Base-by-base conservation (phyloP, 2,113 vertebrate genomes). In the Bos indicus region DNA sequence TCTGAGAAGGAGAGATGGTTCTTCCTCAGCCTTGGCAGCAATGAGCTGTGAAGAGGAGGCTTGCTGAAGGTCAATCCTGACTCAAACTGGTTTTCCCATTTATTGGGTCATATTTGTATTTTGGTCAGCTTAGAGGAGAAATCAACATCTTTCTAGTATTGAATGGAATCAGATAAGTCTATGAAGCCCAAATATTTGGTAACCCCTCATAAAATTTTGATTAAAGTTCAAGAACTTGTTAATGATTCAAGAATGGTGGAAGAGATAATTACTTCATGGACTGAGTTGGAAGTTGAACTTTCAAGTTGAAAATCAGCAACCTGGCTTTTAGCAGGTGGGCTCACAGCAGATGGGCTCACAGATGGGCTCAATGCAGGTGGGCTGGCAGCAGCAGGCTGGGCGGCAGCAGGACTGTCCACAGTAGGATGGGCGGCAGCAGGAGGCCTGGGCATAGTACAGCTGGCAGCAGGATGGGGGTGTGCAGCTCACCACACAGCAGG, bases 381-480 rank as follows among this genome's bases (percentile, higher is more conserved):
- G 82, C 48, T 84, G 21, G 13, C 90, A 97, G 88, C 95, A 71
- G 87, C 71, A 96, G 80, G 85, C 71, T 9, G 91, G 86, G 54
- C 78, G 86, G 51, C 93, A 95, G 81, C 51, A 89, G 60, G 92
- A 86, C 91, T 86, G 82, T 30, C 97, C 97, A 88, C 97, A 97
- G 96, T 97, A 98, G 95, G 97, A 97, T 0, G 97, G 97, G 71
- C 97, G 97, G 92, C 97, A 98, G 93, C 98, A 98, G 89, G 98
- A 94, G 54, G 96, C 97, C 97, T 98, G 91, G 93, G 98, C 96
- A 2, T 97, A 91, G 94, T 98, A 88, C 78, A 97, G 96, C 97
- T 97, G 97, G 92, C 97, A 98, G 96, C 98, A 98, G 94, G 96
- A 78, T 4, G 98, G 97, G 43, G 98, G 60, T 0, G 43, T 95